A percentile compares a stretch with the other conserved stretches of the same genome.
Conservation (phyloP, 2,113 vertebrate species). For the Gallinago undulata region DNA sequence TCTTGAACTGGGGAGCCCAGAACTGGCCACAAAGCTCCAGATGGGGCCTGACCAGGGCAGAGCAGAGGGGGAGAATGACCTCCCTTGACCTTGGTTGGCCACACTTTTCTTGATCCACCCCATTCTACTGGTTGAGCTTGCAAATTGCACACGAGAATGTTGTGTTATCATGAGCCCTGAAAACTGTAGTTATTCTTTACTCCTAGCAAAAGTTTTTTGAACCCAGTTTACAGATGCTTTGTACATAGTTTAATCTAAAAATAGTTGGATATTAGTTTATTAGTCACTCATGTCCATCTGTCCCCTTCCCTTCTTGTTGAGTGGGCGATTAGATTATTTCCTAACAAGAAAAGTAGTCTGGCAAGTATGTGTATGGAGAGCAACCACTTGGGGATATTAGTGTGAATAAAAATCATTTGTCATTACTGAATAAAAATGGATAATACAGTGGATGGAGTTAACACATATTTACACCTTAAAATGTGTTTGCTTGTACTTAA, state of each 20-base stretch:
- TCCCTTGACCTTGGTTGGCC: too few species aligned
- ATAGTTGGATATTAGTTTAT: slow-evolving; percentile 1
- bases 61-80: too few species aligned
- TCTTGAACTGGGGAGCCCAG: too few species aligned
- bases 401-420: not conserved
- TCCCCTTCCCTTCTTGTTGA: slow-evolving; percentile 4
- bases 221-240: not conserved
- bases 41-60: too few species aligned
- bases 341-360: not conserved
- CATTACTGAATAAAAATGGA: not conserved
- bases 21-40: too few species aligned
- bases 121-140: not conserved
- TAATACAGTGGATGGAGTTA: not conserved
- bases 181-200: not conserved
- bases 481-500: not conserved
- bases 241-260: slow-evolving; percentile 17
- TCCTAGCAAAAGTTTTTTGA: not conserved
- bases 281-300: slow-evolving; percentile 6
- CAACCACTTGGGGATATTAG: not conserved
- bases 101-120: too few species aligned
- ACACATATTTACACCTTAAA: not conserved
- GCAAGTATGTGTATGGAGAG: not conserved
- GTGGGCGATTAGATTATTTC: not conserved
- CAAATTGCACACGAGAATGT: not conserved
- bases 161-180: not conserved